A percentile compares a stretch with the other conserved stretches of the same genome.
phyloP scores from a whole-genome alignment of 2,888 invertebrate species.

The Amblyjoppa fuscipennis region DNA sequence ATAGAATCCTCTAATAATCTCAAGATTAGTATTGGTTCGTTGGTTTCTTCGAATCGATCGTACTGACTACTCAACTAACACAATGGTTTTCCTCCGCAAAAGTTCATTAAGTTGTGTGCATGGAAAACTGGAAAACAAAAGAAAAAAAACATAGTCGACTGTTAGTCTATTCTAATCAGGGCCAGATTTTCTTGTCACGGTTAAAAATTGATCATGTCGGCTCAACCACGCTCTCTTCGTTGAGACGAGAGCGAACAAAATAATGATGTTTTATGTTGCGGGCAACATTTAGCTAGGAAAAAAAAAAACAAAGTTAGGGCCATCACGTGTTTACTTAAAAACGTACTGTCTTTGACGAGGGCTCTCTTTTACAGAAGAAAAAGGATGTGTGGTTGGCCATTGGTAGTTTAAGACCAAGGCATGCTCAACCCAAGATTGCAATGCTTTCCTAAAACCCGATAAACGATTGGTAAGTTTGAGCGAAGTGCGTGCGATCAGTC shows the following conservation, averaged over 20 bases:
- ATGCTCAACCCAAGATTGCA: constrained; percentile 85
- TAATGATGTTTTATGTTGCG: constrained; percentile 29
- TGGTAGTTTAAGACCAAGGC: constrained; percentile 85
- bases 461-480: constrained; percentile 84
- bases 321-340: constrained; percentile 82
- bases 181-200: background rate
- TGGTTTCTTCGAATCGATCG: constrained; percentile 42
- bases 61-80: constrained; percentile 35
- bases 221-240: background rate
- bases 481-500: constrained; percentile 79
- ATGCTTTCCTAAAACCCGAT: constrained; percentile 85
- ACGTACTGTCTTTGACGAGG: constrained; percentile 84
- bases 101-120: background rate
- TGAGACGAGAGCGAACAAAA: background rate
- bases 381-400: constrained; percentile 85
- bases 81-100: background rate
- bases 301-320: constrained; percentile 75
- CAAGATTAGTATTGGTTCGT: constrained; percentile 29
- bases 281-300: constrained; percentile 50
- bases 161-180: background rate
- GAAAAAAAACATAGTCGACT: background rate
- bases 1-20: constrained; percentile 16
- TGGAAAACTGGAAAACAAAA: background rate
- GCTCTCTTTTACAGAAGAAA: constrained; percentile 85
- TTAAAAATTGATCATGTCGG: background rate